These are phyloP conservation scores for Schlechtendalia chinensis DNA, from an alignment of 1,140 invertebrate genomes.

Conservation along the genomic window DNA sequence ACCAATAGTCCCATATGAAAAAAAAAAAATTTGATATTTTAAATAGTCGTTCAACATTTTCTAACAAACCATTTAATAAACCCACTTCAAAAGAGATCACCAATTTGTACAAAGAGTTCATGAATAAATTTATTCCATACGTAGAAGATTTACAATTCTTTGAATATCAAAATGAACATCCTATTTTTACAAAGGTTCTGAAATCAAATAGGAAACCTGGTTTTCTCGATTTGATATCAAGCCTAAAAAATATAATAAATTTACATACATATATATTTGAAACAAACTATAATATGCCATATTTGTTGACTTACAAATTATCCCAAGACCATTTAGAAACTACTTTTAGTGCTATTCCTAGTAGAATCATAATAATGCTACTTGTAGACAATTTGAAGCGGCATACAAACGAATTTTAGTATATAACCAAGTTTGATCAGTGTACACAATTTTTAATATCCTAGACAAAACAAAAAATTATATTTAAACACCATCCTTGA, in stretches of 20 bases:
- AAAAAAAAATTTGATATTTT: constrained; percentile 44
- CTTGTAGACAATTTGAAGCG: constrained; percentile 25
- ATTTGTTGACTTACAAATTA: constrained; percentile 30
- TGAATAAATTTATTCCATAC: neutral
- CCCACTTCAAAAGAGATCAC: neutral
- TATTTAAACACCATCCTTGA: neutral
- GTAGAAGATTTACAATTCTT: neutral
- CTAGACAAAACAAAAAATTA: constrained; percentile 2
- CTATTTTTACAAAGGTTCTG: neutral
- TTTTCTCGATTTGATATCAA: neutral
- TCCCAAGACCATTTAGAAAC: constrained; percentile 37
- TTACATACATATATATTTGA: neutral
- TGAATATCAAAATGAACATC: neutral
- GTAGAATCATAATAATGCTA: constrained; percentile 36
- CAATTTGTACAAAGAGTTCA: constrained; percentile 9
- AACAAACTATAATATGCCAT: neutral
- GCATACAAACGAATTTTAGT: constrained; percentile 38
- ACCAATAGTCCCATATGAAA: too few species aligned
- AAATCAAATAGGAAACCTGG: neutral
- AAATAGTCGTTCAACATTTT: constrained; percentile 15
- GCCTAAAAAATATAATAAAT: neutral
- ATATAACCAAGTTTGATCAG: constrained; percentile 24
- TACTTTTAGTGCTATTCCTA: constrained; percentile 27
- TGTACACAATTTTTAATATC: neutral
- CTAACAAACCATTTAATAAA: neutral